These are phyloP conservation scores for Seira sanloemensis DNA, from an alignment of 2,888 invertebrate genomes.

Conservation along the genomic window DNA sequence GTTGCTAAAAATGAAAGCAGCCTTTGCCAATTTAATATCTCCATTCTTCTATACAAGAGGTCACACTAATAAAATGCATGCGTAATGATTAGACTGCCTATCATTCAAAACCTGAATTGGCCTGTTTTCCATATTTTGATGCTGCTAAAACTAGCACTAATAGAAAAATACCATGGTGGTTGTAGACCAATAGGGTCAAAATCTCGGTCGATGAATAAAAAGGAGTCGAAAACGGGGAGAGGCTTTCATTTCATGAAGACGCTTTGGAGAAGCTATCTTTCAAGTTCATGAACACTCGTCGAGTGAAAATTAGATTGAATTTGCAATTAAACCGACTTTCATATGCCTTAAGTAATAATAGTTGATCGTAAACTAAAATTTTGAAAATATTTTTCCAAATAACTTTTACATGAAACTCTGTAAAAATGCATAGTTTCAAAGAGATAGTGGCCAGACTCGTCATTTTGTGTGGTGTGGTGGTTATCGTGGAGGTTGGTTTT, in stretches of 20 bases:
- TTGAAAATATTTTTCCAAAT: background rate
- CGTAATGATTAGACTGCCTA: background rate
- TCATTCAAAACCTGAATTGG: conserved; percentile 29
- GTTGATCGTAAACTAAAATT: background rate
- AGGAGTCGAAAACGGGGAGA: conserved; percentile 5
- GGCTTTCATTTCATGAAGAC: background rate
- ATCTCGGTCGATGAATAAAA: conserved; percentile 39
- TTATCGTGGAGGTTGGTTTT: conserved; percentile 47
- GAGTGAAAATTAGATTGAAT: background rate
- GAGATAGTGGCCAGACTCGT: conserved; percentile 57
- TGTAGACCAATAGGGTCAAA: background rate
- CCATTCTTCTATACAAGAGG: background rate
- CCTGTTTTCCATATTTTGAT: background rate
- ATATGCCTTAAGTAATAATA: background rate
- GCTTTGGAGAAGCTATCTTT: background rate
- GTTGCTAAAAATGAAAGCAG: background rate
- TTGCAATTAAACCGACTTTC: background rate
- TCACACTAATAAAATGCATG: background rate
- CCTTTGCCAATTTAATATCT: background rate
- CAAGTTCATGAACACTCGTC: background rate
- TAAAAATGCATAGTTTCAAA: conserved; percentile 53
- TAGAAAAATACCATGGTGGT: conserved; percentile 12
- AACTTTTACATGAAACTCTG: background rate
- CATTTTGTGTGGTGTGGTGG: conserved; percentile 41
- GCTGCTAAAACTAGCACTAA: background rate